These are phyloP conservation scores for Ichneumon xanthorius DNA, from an alignment of 2,888 invertebrate genomes.

Conservation along the genomic window DNA sequence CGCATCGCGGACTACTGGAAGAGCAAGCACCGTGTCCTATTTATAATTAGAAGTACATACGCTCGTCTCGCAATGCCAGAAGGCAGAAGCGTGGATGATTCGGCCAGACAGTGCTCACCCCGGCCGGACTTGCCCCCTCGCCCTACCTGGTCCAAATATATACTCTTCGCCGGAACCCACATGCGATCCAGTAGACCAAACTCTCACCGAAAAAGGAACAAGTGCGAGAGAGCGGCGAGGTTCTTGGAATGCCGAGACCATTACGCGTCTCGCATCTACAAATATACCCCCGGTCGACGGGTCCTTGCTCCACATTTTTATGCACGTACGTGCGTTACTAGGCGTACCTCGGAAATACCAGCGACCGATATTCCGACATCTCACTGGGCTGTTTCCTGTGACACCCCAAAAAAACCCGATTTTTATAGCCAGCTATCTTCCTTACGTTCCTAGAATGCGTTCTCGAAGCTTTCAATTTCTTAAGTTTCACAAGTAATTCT, in stretches of 20 bases:
- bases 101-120: constrained; percentile 60
- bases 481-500: too few relatives aligned
- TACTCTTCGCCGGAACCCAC: constrained; percentile 66
- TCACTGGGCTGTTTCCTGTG: constrained; percentile 14
- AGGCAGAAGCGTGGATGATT: constrained; percentile 33
- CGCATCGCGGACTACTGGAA: constrained; percentile 34
- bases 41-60: constrained; percentile 46
- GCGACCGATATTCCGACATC: background rate
- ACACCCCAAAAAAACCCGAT: background rate
- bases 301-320: constrained; percentile 78
- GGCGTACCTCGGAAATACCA: constrained; percentile 20
- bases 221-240: constrained; percentile 55
- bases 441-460: background rate
- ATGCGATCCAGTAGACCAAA: constrained; percentile 70
- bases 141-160: constrained; percentile 72
- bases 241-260: constrained; percentile 76
- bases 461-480: background rate
- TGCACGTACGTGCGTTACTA: constrained; percentile 15
- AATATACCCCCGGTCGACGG: constrained; percentile 70
- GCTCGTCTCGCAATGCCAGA: constrained; percentile 30
- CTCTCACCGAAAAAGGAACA: constrained; percentile 75
- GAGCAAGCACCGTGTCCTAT: constrained; percentile 28
- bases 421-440: background rate
- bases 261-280: constrained; percentile 68
- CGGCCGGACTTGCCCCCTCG: constrained; percentile 41